phyloP scores from a whole-genome alignment of 2,888 invertebrate genomes.

The Drosophila cracens region DNA sequence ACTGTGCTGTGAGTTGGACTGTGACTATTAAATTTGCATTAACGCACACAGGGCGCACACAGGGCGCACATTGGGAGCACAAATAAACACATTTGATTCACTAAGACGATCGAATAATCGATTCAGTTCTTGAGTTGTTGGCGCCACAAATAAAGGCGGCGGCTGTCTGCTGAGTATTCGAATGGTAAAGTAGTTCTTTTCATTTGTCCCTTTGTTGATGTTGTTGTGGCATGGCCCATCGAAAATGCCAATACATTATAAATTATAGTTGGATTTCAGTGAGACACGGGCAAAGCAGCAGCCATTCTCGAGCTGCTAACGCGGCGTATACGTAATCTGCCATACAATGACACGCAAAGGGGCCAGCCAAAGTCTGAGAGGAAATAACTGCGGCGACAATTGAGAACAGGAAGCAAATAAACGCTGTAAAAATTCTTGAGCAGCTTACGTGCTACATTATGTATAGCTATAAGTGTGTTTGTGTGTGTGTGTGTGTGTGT shows the following conservation, averaged over 20 bases:
- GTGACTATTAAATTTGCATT: conserved; percentile 43
- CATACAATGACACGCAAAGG: conserved; percentile 42
- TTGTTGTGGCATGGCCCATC: conserved; percentile 9
- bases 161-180: conserved; percentile 14
- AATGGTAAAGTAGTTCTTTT: conserved; percentile 39
- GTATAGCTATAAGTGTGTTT: conserved; percentile 28
- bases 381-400: conserved; percentile 64
- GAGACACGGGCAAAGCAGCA: conserved; percentile 6
- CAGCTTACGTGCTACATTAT: conserved; percentile 64
- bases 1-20: neutral
- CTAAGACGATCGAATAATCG: conserved; percentile 54
- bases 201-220: conserved; percentile 4
- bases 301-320: conserved; percentile 43
- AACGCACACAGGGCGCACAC: conserved; percentile 9
- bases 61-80: neutral
- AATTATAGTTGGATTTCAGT: conserved; percentile 68
- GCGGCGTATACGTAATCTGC: conserved; percentile 70
- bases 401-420: conserved; percentile 68
- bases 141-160: conserved; percentile 45
- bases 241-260: conserved; percentile 68
- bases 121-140: conserved; percentile 35
- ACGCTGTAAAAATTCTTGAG: conserved; percentile 68
- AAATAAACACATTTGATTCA: conserved; percentile 22
- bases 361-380: conserved; percentile 27
- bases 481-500: conserved; percentile 12